Evolutionary conservation across 2,888 invertebrate genomes (phyloP), one percentile per base, ranked within the genome.

Genomic region (Aproaerema taeniolella): DNA sequence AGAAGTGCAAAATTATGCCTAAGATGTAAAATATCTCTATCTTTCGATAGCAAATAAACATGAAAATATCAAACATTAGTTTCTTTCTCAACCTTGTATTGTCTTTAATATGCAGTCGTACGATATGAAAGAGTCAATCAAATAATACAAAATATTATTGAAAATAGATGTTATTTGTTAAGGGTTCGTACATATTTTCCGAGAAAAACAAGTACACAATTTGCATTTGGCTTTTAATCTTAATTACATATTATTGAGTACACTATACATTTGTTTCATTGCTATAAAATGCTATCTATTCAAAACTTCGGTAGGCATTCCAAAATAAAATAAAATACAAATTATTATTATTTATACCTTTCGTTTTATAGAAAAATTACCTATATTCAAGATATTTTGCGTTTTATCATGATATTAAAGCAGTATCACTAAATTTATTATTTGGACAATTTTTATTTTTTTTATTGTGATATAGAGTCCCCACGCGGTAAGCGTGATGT

Each of bases 281-380:
- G 79, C 85, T 86, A 86, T 85, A 85, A 86, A 86, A 86, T 83
- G 83, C 86, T 86, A 85, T 81, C 85, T 85, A 86, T 80, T 80
- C 78, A 82, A 79, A 82, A 82, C 75, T 80, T 72, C 76, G 75
- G 82, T 85, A 86, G 83, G 83, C 86, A 74, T 82, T 78, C 74
- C 73, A 78, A 82, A 83, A 75, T 62, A 72, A 79, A 79, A 71
- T 70, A 71, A 74, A 72, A 70, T 81, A 81, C 74, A 81, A 82
- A 79, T 81, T 53, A 81, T 74, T 76, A 52, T 58, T 68, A 37
- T 37, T 37, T 63, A 65, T 71, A 78, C 62, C 64, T 72, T 78
- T 81, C 72, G 72, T 82, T 81, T 80, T 79, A 82, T 83, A 83
- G 83, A 86, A 85, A 86, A n/a, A 80, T 66, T 72, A 80, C 72